Conservation (phyloP, 2,797 vertebrate genomes). For the Pseudomugil tenellus region DNA sequence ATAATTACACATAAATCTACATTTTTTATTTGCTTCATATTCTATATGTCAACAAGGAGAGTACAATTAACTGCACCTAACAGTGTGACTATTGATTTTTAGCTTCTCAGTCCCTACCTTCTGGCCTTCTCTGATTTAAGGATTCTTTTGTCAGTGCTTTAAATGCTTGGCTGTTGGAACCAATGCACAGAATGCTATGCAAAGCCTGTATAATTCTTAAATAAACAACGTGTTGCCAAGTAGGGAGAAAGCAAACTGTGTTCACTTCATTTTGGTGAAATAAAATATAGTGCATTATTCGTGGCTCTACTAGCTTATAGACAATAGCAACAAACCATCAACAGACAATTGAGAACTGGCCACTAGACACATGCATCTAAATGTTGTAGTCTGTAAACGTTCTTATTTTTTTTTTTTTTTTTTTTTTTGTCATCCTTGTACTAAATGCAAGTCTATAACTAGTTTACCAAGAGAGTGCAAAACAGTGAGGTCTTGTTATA, state of each 20-base stretch:
- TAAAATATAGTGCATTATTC: slow-evolving; percentile 20
- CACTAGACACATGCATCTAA: neutral
- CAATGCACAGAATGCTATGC: slow-evolving; percentile 58
- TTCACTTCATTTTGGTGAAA: slow-evolving; percentile 7
- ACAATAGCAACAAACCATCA: slow-evolving; percentile 4
- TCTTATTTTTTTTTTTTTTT: no score
- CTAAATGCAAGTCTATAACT: no score
- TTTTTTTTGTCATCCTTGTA: no score
- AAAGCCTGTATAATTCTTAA: slow-evolving; percentile 65
- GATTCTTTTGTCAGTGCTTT: slow-evolving; percentile 78
- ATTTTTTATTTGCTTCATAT: slow-evolving; percentile 31
- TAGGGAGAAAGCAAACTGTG: slow-evolving; percentile 29
- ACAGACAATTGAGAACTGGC: slow-evolving; percentile 5
- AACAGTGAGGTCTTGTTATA: no score
- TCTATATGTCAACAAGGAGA: slow-evolving; percentile 47
- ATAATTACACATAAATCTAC: neutral
- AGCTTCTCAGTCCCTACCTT: slow-evolving; percentile 60
- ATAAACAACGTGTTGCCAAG: slow-evolving; percentile 52
- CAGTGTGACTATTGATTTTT: slow-evolving; percentile 66
- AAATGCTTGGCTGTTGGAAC: slow-evolving; percentile 60
- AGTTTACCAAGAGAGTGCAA: no score
- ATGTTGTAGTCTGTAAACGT: no score
- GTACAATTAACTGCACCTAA: slow-evolving; percentile 60
- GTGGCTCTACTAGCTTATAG: slow-evolving; percentile 17
- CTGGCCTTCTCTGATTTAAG: slow-evolving; percentile 71